Percentiles rank a stretch among this genome's conserved stretches.
phyloP scores from a whole-genome alignment of 2,797 vertebrate genomes.

The Hippoglossus hippoglossus region DNA sequence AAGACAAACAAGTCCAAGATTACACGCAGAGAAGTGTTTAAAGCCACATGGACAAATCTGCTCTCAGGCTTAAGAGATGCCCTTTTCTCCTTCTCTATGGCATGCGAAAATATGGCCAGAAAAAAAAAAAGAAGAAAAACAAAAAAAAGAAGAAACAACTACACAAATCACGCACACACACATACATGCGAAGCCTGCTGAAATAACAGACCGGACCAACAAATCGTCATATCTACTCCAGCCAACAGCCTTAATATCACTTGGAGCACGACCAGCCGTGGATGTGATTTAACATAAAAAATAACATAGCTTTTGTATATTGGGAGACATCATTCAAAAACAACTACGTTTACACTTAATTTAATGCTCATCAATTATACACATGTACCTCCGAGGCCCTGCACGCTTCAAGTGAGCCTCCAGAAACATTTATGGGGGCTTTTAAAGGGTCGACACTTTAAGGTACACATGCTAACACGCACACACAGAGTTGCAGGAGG shows the following conservation, averaged over 20 bases:
- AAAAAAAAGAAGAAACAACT: not conserved
- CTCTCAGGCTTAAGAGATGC: conserved; percentile 50
- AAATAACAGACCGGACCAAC: conserved; percentile 15
- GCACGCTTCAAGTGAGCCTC: conserved; percentile 53
- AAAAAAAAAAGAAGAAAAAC: no score
- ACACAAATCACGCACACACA: conserved; percentile 13
- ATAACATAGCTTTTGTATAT: conserved; percentile 39
- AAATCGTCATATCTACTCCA: conserved; percentile 11
- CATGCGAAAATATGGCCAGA: conserved; percentile 16
- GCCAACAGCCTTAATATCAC: conserved; percentile 5
- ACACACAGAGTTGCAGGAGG: conserved; percentile 14
- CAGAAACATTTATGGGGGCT: conserved; percentile 46
- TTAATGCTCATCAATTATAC: conserved; percentile 78
- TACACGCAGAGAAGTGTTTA: conserved; percentile 62
- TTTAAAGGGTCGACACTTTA: conserved; percentile 11
- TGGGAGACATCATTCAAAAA: conserved; percentile 46
- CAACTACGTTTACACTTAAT: conserved; percentile 73
- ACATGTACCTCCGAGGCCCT: conserved; percentile 60
- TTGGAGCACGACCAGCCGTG: conserved; percentile 28
- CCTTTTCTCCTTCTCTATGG: conserved; percentile 32
- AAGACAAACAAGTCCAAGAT: conserved; percentile 64
- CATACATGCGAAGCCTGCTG: not conserved
- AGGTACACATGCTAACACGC: conserved; percentile 7
- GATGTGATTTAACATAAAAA: conserved; percentile 18
- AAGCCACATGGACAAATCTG: conserved; percentile 60